Evolutionary conservation across 2,113 vertebrate genomes (phyloP).

Genomic region (Carollia perspicillata): DNA sequence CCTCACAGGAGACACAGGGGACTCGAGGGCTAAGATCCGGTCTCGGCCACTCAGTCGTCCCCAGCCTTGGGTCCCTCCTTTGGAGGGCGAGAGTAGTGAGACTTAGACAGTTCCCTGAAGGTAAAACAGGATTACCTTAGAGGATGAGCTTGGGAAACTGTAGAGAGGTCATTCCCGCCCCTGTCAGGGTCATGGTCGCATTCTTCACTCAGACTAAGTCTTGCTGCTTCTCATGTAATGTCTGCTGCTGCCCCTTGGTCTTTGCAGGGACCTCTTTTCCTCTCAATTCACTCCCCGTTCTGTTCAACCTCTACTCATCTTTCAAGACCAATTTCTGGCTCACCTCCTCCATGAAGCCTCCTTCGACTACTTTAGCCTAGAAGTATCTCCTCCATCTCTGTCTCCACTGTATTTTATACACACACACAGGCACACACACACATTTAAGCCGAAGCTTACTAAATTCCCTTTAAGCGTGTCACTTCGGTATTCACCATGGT

Average conservation of each 20-base stretch:
- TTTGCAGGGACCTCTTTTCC: not conserved
- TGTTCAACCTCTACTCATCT: not conserved
- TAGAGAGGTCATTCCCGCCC: too few species aligned
- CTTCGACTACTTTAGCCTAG: not conserved
- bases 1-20: not conserved
- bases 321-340: not conserved
- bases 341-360: not conserved
- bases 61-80: not conserved
- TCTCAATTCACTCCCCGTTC: not conserved
- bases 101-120: not conserved
- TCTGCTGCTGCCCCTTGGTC: not conserved
- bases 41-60: not conserved
- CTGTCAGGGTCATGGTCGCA: not conserved
- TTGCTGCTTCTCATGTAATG: not conserved
- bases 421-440: too few species aligned
- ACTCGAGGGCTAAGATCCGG: not conserved
- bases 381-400: not conserved
- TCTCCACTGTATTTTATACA: not conserved
- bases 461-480: not conserved
- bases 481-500: not conserved
- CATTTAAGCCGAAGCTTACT: not conserved
- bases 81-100: not conserved
- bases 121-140: not conserved
- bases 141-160: not conserved
- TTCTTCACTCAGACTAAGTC: not conserved